These are phyloP conservation scores for Pinna nobilis DNA, from an alignment of 1,140 invertebrate genomes.

Conservation along the genomic window DNA sequence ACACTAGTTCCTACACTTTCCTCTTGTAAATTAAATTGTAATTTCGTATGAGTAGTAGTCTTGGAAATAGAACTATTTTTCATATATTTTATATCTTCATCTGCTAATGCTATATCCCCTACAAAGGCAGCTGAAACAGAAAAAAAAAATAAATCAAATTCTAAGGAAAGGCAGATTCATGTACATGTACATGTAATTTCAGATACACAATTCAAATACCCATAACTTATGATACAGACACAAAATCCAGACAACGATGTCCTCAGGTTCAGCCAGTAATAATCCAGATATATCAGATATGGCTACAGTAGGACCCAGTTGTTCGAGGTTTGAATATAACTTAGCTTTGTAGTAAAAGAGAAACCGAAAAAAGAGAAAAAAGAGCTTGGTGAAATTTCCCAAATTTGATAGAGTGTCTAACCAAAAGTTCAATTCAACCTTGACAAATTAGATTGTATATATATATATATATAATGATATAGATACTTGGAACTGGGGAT, in stretches of 20 bases:
- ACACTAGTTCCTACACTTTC: constrained; percentile 1
- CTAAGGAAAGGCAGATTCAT: neutral
- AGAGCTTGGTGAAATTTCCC: too few species aligned
- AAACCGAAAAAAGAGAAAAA: too few species aligned
- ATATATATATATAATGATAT: too few species aligned
- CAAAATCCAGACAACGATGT: neutral
- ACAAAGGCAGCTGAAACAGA: neutral
- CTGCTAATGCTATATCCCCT: constrained; percentile 13
- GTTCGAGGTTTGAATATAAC: too few species aligned
- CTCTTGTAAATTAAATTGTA: neutral
- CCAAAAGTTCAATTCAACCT: too few species aligned
- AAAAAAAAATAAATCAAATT: constrained; percentile 13
- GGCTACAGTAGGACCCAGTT: neutral
- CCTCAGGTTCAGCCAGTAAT: neutral
- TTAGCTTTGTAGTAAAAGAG: too few species aligned
- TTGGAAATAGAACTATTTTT: neutral
- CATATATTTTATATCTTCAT: constrained; percentile 2
- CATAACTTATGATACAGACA: neutral
- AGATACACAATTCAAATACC: neutral
- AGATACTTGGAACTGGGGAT: too few species aligned
- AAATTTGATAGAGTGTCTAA: too few species aligned
- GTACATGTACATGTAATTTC: neutral
- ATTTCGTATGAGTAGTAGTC: neutral
- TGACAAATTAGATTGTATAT: too few species aligned
- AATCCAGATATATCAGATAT: neutral